phyloP scores from a whole-genome alignment of 92 coral and sea anemone genomes.

The Hydrozoanthus gracilis region DNA sequence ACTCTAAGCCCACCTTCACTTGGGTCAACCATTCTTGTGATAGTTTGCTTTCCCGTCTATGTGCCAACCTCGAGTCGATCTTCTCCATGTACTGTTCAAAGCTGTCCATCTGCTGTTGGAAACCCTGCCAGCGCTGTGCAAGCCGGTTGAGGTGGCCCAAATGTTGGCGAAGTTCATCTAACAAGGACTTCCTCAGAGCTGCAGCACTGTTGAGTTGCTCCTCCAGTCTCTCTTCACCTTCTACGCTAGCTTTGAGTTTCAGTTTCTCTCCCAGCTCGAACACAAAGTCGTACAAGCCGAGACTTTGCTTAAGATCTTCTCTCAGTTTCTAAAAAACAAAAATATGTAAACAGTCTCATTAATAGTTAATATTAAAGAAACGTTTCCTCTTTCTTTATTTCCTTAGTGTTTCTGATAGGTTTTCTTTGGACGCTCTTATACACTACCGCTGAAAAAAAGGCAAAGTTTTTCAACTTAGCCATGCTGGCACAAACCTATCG shows the following conservation, averaged over 20 bases:
- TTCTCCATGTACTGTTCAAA: slow-evolving; percentile 90
- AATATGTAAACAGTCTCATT: not conserved
- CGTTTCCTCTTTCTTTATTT: too few species aligned
- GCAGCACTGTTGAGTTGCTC: slow-evolving; percentile 78
- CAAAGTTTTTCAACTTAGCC: too few species aligned
- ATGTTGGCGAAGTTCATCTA: slow-evolving; percentile 83
- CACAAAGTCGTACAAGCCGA: slow-evolving; percentile 71
- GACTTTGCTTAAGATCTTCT: slow-evolving; percentile 65
- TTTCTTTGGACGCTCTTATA: too few species aligned
- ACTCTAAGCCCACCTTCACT: slow-evolving; percentile 69
- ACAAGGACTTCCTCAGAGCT: slow-evolving; percentile 75
- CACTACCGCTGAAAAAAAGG: too few species aligned
- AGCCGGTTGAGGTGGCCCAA: slow-evolving; percentile 71
- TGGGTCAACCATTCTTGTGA: slow-evolving; percentile 94
- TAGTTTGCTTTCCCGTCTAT: slow-evolving; percentile 73
- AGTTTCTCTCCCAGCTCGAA: slow-evolving; percentile 81
- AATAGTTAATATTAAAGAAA: too few species aligned
- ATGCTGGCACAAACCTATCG: too few species aligned
- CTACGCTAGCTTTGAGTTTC: slow-evolving; percentile 76
- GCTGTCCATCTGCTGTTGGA: slow-evolving; percentile 82
- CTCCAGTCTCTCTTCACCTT: slow-evolving; percentile 82
- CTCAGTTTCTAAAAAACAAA: slow-evolving; percentile 64
- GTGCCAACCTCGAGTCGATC: slow-evolving; percentile 80
- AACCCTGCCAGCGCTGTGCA: slow-evolving; percentile 86
- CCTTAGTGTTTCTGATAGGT: too few species aligned